Evolutionary conservation across 1,140 invertebrate species (phyloP), one percentile per base, ranked within the genome.

Genomic region (Lasaia peninsularis): DNA sequence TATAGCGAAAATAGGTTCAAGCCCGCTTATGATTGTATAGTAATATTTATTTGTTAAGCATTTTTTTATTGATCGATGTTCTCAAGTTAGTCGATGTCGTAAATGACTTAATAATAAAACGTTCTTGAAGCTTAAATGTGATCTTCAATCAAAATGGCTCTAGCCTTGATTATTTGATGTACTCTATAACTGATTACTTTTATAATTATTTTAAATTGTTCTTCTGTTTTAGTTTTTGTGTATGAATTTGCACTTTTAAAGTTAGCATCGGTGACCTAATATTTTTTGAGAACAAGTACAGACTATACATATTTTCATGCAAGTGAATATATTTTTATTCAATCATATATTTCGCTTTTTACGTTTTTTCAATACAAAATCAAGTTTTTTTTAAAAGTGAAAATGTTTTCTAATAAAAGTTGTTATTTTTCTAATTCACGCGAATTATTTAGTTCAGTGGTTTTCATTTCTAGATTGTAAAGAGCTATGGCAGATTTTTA

Each of bases 1-100:
- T 76, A 80, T 78, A 84, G 80, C 71, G 56, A 78, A 77, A 67
- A 81, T 84, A 85, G 81, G 76, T 78, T 83, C 77, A 72, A 80
- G 74, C 73, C 64, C 70, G 79, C 80, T 86, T 88, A 80, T 78
- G 51, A 69, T 67, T 75, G 73, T 77, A 73, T 73, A 68, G 69
- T 70, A 64, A 72, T 68, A 65, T 16, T 12, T 12, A 50, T 50
- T 37, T 16, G 14, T 71, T 54, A 61, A 66, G 63, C 37, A 52
- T 65, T 73, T 73, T 62, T 72, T 64, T 28, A 65, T 68, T 52
- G 49, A 63, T 78, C 67, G 64, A 65, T 78, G 75, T 78, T 73
- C 57, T 59, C 34, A 51, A 58, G 16, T 63, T 63, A 57, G 53
- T 70, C 57, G 55, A 60, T 64, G 67, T 76, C 67, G 62, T 63